Evolutionary conservation across 2,113 vertebrate genomes (phyloP).

Genomic region (Pseudopodoces humilis): DNA sequence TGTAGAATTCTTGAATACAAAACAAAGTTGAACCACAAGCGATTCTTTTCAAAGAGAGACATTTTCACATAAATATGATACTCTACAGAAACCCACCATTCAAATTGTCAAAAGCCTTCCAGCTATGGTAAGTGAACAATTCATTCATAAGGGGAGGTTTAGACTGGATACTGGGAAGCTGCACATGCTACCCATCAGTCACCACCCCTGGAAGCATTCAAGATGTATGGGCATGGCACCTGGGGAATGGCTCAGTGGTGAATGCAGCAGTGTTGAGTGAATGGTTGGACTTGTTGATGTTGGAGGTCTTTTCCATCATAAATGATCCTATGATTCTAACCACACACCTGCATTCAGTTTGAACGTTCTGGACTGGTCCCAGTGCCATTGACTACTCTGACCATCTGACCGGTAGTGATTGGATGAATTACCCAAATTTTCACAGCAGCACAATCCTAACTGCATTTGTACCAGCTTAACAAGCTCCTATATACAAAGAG

Average conservation of each 20-base stretch:
- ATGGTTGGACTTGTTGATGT: neutral
- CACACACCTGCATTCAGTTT: neutral
- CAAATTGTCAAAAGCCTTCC: neutral
- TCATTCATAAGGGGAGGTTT: neutral
- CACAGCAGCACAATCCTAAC: neutral
- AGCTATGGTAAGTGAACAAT: neutral
- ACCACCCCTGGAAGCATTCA: neutral
- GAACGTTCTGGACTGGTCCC: neutral
- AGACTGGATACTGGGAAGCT: neutral
- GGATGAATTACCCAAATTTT: neutral
- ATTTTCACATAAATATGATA: neutral
- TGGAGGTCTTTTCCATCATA: neutral
- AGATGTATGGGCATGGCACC: neutral
- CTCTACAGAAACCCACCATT: neutral
- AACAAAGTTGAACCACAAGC: neutral
- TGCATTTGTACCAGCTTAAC: neutral
- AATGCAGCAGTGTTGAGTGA: neutral
- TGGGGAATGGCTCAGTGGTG: neutral
- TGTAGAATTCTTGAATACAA: neutral
- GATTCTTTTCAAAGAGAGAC: neutral
- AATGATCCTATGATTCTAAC: neutral
- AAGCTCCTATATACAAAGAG: neutral
- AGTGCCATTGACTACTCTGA: neutral
- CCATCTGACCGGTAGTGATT: neutral
- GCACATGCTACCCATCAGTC: neutral